phyloP scores from a whole-genome alignment of 1,140 invertebrate species.

The Achroia grisella region DNA sequence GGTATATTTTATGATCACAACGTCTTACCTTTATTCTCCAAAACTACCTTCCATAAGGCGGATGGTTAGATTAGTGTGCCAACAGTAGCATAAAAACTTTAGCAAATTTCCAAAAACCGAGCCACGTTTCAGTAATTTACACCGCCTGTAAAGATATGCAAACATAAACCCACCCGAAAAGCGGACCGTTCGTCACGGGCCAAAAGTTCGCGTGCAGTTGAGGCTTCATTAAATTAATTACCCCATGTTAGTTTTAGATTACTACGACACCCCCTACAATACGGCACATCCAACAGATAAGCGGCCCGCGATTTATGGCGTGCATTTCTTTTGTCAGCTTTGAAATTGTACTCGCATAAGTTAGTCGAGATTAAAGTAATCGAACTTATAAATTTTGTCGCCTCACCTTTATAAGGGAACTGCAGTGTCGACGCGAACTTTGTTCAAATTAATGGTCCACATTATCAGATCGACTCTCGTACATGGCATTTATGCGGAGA shows the following conservation, averaged over 20 bases:
- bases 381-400: conserved; percentile 74
- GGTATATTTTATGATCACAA: too few species aligned
- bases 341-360: conserved; percentile 73
- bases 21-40: too few species aligned
- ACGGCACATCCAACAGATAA: conserved; percentile 67
- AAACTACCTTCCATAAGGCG: too few species aligned
- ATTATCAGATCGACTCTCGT: conserved; percentile 68
- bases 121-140: too few species aligned
- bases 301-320: conserved; percentile 61
- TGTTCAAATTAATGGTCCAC: conserved; percentile 70
- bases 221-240: conserved; percentile 70
- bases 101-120: too few species aligned
- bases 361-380: conserved; percentile 73
- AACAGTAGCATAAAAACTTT: too few species aligned
- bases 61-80: too few species aligned
- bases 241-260: conserved; percentile 57
- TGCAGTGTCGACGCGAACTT: conserved; percentile 68
- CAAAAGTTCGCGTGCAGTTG: conserved; percentile 37
- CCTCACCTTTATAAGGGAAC: conserved; percentile 68
- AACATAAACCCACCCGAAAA: too few species aligned
- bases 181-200: too few species aligned
- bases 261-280: conserved; percentile 58
- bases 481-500: conserved; percentile 71
- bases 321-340: conserved; percentile 74
- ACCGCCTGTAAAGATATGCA: too few species aligned